Percentiles rank a stretch among this genome's conserved stretches.
phyloP scores from a whole-genome alignment of 2,888 invertebrate species.

The Trachelus stipa region DNA sequence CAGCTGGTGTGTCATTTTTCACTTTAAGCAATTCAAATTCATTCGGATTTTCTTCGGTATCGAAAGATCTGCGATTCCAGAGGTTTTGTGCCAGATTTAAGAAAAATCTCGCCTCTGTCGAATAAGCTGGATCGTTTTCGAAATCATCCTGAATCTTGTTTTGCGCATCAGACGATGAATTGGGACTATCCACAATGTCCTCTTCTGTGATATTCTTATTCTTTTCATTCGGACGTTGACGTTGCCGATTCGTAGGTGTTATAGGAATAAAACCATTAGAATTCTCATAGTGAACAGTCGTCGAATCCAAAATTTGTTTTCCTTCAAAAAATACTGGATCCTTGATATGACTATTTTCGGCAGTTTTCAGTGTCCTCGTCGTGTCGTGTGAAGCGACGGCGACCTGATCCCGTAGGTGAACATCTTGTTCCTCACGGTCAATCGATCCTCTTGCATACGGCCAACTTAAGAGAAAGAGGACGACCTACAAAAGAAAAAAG shows the following conservation, averaged over 20 bases:
- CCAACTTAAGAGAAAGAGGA: slow-evolving; percentile 55
- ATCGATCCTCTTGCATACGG: slow-evolving; percentile 40
- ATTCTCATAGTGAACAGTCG: slow-evolving; percentile 53
- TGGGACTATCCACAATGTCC: neutral
- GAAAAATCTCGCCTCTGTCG: slow-evolving; percentile 52
- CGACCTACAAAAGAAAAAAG: slow-evolving; percentile 58
- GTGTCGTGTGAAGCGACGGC: slow-evolving; percentile 52
- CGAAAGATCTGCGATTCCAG: slow-evolving; percentile 53
- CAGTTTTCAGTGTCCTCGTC: neutral
- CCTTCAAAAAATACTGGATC: neutral
- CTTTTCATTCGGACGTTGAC: neutral
- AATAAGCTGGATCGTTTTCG: slow-evolving; percentile 49
- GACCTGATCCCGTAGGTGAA: slow-evolving; percentile 49
- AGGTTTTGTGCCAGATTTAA: slow-evolving; percentile 43
- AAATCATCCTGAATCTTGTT: slow-evolving; percentile 11
- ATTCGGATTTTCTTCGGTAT: slow-evolving; percentile 44
- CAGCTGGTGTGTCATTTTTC: slow-evolving; percentile 55
- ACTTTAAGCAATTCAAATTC: slow-evolving; percentile 62
- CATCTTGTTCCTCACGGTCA: slow-evolving; percentile 32
- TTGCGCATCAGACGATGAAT: neutral
- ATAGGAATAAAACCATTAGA: slow-evolving; percentile 59
- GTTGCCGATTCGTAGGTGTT: slow-evolving; percentile 16
- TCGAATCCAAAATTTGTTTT: slow-evolving; percentile 7
- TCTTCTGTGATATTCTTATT: neutral
- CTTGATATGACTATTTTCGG: neutral